Evolutionary conservation across 2,888 invertebrate species (phyloP), one percentile per base, ranked within the genome.

Genomic region (Drosophila parthenogenetica): DNA sequence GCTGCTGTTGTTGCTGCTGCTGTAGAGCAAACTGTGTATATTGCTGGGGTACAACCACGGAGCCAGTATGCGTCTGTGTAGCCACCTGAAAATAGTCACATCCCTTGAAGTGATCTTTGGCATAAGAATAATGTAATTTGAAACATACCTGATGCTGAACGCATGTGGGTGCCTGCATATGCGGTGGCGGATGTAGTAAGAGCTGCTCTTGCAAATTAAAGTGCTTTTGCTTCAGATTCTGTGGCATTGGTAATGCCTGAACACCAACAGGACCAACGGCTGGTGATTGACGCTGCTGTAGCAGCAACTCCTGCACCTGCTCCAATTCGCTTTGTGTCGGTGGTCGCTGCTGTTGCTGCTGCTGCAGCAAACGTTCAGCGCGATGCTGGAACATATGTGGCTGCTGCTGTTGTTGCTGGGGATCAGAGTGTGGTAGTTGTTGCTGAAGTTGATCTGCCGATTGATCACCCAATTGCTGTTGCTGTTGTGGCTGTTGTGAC

Each of bases 11-110:
- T 2, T 80, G 80, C 32, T 81, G 76, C 32, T 68, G 77, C 48
- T 84, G 89, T 19, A 88, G 48, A 25, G 88, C 69, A 49, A 79
- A 89, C 42, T 81, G 84, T 5, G 87, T 69, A 35, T 79, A 89
- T 54, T 72, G 89, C 58, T 89, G 90, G n/a, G 90, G 85, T n/a
- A 87, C 85, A 39, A 89, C 85, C 8, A 91, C 92, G 8, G 91
- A 85, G 2, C 85, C 81, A 46, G 94, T 93, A 73, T 94, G 94
- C 3, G 94, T 94, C 87, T 95, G 95, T 1, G 95, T 95, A 16
- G 94, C 94, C 16, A 94, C 95, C 91, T 95, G 45, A 1, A 63
- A 58, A 43, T 69, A 45, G 13, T 19, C 11, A 10, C 4, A 16
- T n/a, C 29, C 40, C 1, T 29, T 29, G 2, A 40, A 13, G n/a